Percentiles rank a stretch among this genome's conserved stretches.
These are phyloP conservation scores for Amia ocellicauda DNA, from an alignment of 2,113 vertebrate species.

Conservation along the genomic window DNA sequence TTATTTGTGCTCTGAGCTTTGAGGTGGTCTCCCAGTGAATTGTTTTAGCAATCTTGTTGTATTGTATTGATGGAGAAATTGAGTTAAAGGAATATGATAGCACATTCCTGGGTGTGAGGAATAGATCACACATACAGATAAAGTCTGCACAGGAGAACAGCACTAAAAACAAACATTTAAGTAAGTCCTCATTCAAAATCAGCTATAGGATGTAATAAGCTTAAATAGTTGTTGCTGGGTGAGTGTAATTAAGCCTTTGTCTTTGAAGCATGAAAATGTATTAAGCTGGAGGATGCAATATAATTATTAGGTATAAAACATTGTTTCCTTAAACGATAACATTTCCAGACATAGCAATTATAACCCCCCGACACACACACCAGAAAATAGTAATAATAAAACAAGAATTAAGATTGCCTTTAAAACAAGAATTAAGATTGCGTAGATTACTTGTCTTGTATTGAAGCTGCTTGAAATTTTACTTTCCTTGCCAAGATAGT, in stretches of 20 bases:
- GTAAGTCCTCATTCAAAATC: constrained; percentile 14
- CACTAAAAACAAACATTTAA: constrained; percentile 10
- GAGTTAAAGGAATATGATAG: too few relatives aligned
- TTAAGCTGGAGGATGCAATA: constrained; percentile 24
- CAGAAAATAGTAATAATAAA: constrained; percentile 30
- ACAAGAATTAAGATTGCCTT: constrained; percentile 26
- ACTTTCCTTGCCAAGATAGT: neutral
- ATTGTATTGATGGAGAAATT: too few relatives aligned
- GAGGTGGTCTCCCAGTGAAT: too few relatives aligned
- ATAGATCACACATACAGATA: neutral
- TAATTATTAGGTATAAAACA: constrained; percentile 25
- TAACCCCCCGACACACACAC: constrained; percentile 3
- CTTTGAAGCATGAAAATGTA: constrained; percentile 5
- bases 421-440: constrained; percentile 30
- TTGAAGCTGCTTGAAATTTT: neutral
- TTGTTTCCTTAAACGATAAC: constrained; percentile 40
- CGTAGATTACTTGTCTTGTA: constrained; percentile 26
- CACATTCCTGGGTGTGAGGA: too few relatives aligned
- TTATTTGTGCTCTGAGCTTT: too few relatives aligned
- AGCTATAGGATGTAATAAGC: constrained; percentile 30
- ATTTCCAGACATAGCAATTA: constrained; percentile 47
- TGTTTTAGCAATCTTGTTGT: too few relatives aligned
- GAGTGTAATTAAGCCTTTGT: constrained; percentile 39
- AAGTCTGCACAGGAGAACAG: neutral
- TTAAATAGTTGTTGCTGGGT: constrained; percentile 29